Evolutionary conservation across 2,113 vertebrate genomes (phyloP).

Genomic region (Peromyscus polionotus): DNA sequence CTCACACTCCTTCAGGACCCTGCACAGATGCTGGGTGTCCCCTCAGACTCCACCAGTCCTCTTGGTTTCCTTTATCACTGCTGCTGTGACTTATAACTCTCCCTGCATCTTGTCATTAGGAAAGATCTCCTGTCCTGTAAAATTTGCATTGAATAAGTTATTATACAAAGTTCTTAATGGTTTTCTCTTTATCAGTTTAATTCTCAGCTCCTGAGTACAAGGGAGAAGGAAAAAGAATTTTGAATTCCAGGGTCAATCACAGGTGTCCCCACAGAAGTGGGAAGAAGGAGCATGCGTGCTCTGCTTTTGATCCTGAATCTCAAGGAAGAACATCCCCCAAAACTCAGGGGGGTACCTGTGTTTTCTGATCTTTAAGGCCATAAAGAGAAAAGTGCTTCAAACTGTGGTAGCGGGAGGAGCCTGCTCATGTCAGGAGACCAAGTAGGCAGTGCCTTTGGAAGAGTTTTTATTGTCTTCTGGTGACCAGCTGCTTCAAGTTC

Average conservation of each 20-base stretch:
- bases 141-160: not conserved
- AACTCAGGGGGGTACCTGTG: accelerated
- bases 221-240: not conserved
- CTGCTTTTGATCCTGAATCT: not conserved
- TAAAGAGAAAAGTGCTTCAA: not conserved
- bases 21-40: not conserved
- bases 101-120: not conserved
- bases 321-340: not conserved
- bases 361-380: not conserved
- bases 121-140: not conserved
- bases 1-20: not conserved
- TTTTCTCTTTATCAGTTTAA: not conserved
- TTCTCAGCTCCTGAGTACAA: not conserved
- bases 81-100: not conserved
- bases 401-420: not conserved
- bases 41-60: not conserved
- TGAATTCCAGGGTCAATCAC: not conserved
- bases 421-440: not conserved
- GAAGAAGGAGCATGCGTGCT: not conserved
- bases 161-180: not conserved
- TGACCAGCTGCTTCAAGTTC: no score
- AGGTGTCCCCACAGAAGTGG: no score
- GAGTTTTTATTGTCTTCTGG: not conserved
- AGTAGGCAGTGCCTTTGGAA: not conserved
- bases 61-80: not conserved